Evolutionary conservation across 2,113 vertebrate species (phyloP), one percentile per base, ranked within the genome.

Genomic region (Glaucidium brasilianum): DNA sequence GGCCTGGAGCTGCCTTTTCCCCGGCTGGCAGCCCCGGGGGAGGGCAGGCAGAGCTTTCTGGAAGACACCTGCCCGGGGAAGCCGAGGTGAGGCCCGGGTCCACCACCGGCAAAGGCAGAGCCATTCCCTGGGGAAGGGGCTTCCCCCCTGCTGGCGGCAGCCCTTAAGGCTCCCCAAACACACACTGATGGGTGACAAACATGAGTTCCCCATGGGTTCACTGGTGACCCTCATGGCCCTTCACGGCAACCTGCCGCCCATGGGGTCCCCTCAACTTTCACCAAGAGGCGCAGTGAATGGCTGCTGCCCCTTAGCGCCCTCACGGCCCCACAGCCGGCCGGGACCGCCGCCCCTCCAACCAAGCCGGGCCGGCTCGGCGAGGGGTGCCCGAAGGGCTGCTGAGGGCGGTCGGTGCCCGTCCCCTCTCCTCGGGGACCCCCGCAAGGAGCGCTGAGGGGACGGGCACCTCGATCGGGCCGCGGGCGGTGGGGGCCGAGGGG

Each of bases 211-310:
- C 3, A 4, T 22, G 23, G 18, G 35, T 25, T 29, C 41, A 8
- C 0, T 3, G 7, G 17, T 62, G 16, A 47, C 68, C 21, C 18
- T 32, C 4, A 7, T 0, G 5, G 50, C 27, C 29, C 34, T 20
- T 26, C 37, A 39, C 4, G 25, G 32, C 25, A 21, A 63, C 26
- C n/a, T 5, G 4, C 26, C 6, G 1, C 15, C n/a, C 71, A 6
- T 27, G 3, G 75, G 10, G 21, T 35, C 18, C 30, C 27, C 9
- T 53, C 20, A 18, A 6, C 16, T 68, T 75, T 71, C 66, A 55
- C 6, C 4, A 6, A 25, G n/a, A 15, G 23, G 12, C 7, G 1
- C 2, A 4, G 13, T 3, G 25, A 53, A 6, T 2, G 2, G 22
- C 12, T 17, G 37, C 29, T 20, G n/a, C 25, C 49, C 29, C 63